Conservation (phyloP, 2,113 vertebrate genomes). For the Psammodynastes pulverulentus region DNA sequence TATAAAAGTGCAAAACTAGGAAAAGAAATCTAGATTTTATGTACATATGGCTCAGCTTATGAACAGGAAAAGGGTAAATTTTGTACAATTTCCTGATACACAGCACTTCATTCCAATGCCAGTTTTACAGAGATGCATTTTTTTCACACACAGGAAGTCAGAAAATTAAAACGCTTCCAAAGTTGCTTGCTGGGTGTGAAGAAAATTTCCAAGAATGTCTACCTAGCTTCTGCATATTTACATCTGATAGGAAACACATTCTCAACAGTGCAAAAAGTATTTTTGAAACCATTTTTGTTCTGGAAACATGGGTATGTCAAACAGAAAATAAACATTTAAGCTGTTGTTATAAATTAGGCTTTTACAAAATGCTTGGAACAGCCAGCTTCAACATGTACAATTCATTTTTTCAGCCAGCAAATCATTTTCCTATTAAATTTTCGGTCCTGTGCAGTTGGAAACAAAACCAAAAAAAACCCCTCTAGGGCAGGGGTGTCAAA, state of each 20-base stretch:
- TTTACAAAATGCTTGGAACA: conserved; percentile 46
- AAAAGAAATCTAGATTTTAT: conserved; percentile 73
- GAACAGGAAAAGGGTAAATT: conserved; percentile 69
- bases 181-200: conserved; percentile 56
- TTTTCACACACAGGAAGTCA: conserved; percentile 44
- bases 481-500: no score
- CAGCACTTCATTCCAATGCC: conserved; percentile 68
- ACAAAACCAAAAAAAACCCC: conserved; percentile 31
- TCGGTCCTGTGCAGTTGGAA: conserved; percentile 40
- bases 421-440: conserved; percentile 51
- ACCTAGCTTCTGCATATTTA: conserved; percentile 26
- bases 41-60: conserved; percentile 83
- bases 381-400: conserved; percentile 43
- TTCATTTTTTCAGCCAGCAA: conserved; percentile 45
- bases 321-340: conserved; percentile 23
- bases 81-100: conserved; percentile 69
- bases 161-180: conserved; percentile 55
- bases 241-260: conserved; percentile 54
- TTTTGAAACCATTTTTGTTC: conserved; percentile 59
- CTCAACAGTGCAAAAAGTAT: conserved; percentile 71
- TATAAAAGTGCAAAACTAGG: conserved; percentile 83
- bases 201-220: conserved; percentile 32
- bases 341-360: conserved; percentile 36
- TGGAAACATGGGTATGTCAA: conserved; percentile 60
- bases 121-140: conserved; percentile 57